Evolutionary conservation across 2,888 invertebrate species (phyloP), one percentile per base, ranked within the genome.

Genomic region (Teleogryllus oceanicus): DNA sequence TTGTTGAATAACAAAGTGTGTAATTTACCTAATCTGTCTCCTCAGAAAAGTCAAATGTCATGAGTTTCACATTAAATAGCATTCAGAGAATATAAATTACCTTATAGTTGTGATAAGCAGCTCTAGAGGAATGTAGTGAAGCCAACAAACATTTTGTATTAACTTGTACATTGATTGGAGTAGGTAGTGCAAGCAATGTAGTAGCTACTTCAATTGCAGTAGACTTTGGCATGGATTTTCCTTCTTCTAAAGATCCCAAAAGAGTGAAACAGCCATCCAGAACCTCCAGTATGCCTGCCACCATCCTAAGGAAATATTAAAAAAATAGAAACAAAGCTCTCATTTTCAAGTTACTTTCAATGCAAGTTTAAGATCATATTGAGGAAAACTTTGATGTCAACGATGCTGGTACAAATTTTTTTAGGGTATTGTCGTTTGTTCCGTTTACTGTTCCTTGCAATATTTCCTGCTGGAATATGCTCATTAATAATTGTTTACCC

Each of bases 61-160:
- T 37, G 24, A 37, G 24, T 2, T 62, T 62, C 8, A 62, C 3
- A 62, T 8, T n/a, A 79, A 21, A 74, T 37, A 37, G 74, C 18
- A 49, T 76, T 16, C 62, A 10, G 74, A 85, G 89, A 88, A 13
- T 21, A 11, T 10, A 78, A 80, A 84, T 81, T 85, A 92, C 96
- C 90, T 97, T 98, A 85, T 96, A 96, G 84, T 91, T 91, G 85
- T 97, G 96, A 87, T 97, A 98, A 11, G 91, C 87, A 50, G 91
- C 88, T 76, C 92, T 91, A 50, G 92, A 92, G 49, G 92, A 90
- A 85, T 94, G 93, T 51, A 98, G 87, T 0, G 96, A 93, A 0
- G 96, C 92, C 83, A 98, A 87, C 81, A 98, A 90, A 50, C 94
- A 93, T 85, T 96, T 96, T 2, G 96, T 94, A 82, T 93, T 92